Base-by-base conservation (phyloP, 92 coral and sea anemone genomes). In the Hydrozoanthus gracilis region DNA sequence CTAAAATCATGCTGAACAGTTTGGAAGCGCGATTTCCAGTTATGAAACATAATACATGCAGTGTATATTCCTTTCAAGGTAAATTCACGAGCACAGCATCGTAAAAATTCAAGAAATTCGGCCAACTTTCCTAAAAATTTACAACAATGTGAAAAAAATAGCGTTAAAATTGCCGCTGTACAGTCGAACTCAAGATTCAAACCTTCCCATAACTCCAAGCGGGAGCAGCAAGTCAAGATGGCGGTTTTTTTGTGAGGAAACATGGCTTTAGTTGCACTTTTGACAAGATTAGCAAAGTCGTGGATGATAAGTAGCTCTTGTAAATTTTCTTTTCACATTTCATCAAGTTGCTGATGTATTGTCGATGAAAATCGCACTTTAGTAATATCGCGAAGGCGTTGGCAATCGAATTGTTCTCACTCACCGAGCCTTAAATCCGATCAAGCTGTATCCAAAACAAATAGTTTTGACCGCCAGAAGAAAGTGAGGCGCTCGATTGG, bases 1-100 rank as follows among this genome's bases (percentile, higher is more conserved):
- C 87, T 95, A 47, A 97, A 93, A 87, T 97, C 98, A 76, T 95
- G 99, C 20, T 88, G 95, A 72, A 97, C 99, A 46, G 91, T 93
- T 83, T 97, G 93, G 7, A 97, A 75, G 73, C 99, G 97, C 58
- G 95, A 98, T 79, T 92, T 97, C 83, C 95, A 88, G 61, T 92
- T 93, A 73, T 93, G 95, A 87, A 96, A 96, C 98, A 95, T 92
- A 16, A 67, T 70, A 64, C 46, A 80, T 44, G 66, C 74, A 6
- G 11, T 16, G 47, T 5, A 47, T 5, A 45, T 65, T 5, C 11
- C 16, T 46, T 9, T 49, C 2, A 39, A 78, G 48, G 62, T 11
- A 73, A 80, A 48, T 50, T 66, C 52, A 80, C 15, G 15, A 8
- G 4, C 44, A 58, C 8, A 78, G 15, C 56, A 79, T 20, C 14